Conservation (phyloP, 2,797 vertebrate species). For the Ctenochaetus hawaiiensis region DNA sequence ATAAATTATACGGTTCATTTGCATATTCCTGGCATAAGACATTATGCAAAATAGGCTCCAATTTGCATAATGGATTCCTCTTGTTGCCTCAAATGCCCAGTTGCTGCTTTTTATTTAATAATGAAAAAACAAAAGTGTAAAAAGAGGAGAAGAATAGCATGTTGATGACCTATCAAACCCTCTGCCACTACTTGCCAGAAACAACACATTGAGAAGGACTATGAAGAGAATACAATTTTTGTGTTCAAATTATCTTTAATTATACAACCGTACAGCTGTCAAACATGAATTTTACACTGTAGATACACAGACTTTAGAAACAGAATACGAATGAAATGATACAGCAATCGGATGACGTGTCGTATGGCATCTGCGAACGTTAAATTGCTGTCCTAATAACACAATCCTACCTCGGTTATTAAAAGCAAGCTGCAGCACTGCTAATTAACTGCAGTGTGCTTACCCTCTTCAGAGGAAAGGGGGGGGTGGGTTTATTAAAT, state of each 20-base stretch:
- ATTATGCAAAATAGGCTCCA: slow-evolving; percentile 94
- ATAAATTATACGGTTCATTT: slow-evolving; percentile 98
- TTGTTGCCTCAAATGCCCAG: slow-evolving; percentile 92
- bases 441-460: slow-evolving; percentile 81
- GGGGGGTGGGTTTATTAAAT: slow-evolving; percentile 75
- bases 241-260: slow-evolving; percentile 40
- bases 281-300: slow-evolving; percentile 8
- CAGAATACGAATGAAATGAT: neutral
- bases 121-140: slow-evolving; percentile 62
- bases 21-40: slow-evolving; percentile 96
- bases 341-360: slow-evolving; percentile 9
- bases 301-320: slow-evolving; percentile 3
- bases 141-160: slow-evolving; percentile 59
- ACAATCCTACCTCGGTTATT: slow-evolving; percentile 53
- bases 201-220: slow-evolving; percentile 1
- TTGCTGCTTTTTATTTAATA: slow-evolving; percentile 88
- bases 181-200: slow-evolving; percentile 27
- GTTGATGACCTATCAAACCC: slow-evolving; percentile 34
- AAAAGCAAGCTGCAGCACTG: slow-evolving; percentile 51
- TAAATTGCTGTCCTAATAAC: slow-evolving; percentile 69
- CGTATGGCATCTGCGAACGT: slow-evolving; percentile 9
- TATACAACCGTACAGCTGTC: slow-evolving; percentile 28
- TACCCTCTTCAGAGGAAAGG: slow-evolving; percentile 43
- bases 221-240: neutral
- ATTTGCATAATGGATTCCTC: slow-evolving; percentile 99